Evolutionary conservation across 2,888 invertebrate species (phyloP).

Genomic region (Maniola hyperantus): DNA sequence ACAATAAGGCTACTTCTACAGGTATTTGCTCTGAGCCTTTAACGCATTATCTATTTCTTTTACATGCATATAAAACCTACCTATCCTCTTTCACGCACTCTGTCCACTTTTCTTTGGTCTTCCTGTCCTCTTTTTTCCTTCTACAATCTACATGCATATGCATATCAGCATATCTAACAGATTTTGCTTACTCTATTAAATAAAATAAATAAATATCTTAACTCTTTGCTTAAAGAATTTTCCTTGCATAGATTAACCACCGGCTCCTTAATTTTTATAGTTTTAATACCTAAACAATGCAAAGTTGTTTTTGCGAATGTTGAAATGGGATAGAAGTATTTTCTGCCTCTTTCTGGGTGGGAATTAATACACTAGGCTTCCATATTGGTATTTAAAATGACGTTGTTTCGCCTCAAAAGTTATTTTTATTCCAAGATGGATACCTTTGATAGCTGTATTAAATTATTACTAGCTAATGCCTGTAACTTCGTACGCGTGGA

Average conservation of each 20-base stretch:
- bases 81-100: too few relatives aligned
- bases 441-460: neutral
- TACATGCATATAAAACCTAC: too few relatives aligned
- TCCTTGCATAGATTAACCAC: neutral
- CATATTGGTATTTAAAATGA: constrained; percentile 11
- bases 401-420: constrained; percentile 3
- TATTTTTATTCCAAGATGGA: constrained; percentile 13
- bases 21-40: too few relatives aligned
- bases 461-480: neutral
- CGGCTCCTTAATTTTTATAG: neutral
- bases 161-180: too few relatives aligned
- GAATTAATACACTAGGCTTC: constrained; percentile 2
- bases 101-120: too few relatives aligned
- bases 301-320: constrained; percentile 17
- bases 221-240: too few relatives aligned
- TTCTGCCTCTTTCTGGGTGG: constrained; percentile 9
- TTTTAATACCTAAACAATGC: constrained; percentile 25
- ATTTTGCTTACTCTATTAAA: too few relatives aligned
- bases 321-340: constrained; percentile 4
- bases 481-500: neutral
- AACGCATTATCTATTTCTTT: too few relatives aligned
- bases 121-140: too few relatives aligned
- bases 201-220: too few relatives aligned
- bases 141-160: too few relatives aligned
- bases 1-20: too few relatives aligned